phyloP scores from a whole-genome alignment of 2,888 invertebrate genomes.

The Sminthurinus aureus region DNA sequence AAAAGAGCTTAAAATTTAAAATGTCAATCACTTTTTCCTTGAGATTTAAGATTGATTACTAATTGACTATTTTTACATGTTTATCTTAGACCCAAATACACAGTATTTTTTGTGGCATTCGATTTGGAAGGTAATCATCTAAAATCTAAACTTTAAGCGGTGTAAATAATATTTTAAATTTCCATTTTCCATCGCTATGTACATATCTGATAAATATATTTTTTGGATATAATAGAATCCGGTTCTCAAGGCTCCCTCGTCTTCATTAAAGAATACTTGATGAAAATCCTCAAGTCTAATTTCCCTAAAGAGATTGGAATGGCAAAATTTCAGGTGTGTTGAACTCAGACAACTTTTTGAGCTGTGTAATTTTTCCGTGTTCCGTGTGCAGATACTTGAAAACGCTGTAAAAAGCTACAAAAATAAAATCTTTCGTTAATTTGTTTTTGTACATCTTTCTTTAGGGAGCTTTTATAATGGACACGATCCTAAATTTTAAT shows the following conservation, averaged over 20 bases:
- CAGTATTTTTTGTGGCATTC: constrained; percentile 63
- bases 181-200: too few relatives aligned
- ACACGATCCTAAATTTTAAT: constrained; percentile 62
- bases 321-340: constrained; percentile 54
- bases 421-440: neutral
- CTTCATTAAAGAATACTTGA: constrained; percentile 61
- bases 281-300: constrained; percentile 54
- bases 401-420: neutral
- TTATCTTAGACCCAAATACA: constrained; percentile 57
- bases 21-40: neutral
- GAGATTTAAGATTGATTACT: neutral
- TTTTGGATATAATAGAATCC: constrained; percentile 55
- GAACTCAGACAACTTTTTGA: neutral
- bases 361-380: neutral
- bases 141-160: too few relatives aligned
- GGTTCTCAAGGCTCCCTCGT: constrained; percentile 61
- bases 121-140: constrained; percentile 60
- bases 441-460: constrained; percentile 39
- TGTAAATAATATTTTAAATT: too few relatives aligned
- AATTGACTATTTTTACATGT: neutral
- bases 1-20: constrained; percentile 7
- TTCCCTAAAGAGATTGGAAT: constrained; percentile 48
- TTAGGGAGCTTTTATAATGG: constrained; percentile 62
- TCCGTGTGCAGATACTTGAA: neutral
- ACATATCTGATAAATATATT: too few relatives aligned